phyloP scores from a whole-genome alignment of 2,888 invertebrate genomes.

The Leucozona laternaria region DNA sequence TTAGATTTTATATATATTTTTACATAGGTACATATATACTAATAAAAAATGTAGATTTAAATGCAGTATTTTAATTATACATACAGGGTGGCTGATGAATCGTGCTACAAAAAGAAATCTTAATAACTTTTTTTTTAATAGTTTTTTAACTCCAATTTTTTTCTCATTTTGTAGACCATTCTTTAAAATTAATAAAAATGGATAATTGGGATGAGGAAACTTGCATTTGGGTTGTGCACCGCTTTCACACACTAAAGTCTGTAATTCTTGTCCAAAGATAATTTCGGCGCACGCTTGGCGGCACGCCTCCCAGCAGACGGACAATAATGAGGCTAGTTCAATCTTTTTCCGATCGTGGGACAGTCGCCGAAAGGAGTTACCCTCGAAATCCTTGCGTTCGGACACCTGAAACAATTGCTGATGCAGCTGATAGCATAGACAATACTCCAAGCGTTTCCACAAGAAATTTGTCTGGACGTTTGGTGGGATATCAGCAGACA shows the following conservation, averaged over 20 bases:
- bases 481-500: not conserved
- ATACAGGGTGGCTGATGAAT: too few species aligned
- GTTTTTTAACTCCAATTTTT: not conserved
- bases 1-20: too few species aligned
- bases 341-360: not conserved
- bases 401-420: not conserved
- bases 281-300: not conserved
- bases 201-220: not conserved
- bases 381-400: not conserved
- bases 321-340: not conserved
- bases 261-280: not conserved
- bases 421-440: not conserved
- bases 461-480: not conserved
- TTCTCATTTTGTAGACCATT: not conserved
- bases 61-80: too few species aligned
- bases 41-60: too few species aligned
- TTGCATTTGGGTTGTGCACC: not conserved
- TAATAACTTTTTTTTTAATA: not conserved
- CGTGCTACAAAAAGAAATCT: not conserved
- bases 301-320: not conserved
- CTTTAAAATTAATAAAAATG: too few species aligned
- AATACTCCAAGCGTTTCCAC: not conserved
- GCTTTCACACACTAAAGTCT: not conserved
- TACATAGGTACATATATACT: too few species aligned
- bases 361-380: not conserved